Evolutionary conservation across 2,113 vertebrate species (phyloP), one percentile per base, ranked within the genome.

Genomic region (Odocoileus virginianus): DNA sequence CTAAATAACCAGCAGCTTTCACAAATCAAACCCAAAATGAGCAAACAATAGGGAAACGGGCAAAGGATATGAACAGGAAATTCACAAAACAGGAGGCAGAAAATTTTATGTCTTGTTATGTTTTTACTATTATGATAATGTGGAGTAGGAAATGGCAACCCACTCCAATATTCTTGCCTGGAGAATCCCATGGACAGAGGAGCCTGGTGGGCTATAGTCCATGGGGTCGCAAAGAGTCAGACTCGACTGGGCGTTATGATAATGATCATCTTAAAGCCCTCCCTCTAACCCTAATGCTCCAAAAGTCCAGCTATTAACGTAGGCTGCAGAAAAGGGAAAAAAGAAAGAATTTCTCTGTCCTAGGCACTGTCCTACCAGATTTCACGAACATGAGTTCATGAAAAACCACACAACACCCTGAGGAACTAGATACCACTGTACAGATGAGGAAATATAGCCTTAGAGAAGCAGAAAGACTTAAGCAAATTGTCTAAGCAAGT

Each of bases 1-100:
- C 9, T 96, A 33, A 91, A 92, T 13, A 91, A 82, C 30, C 33
- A 92, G 50, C 40, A 81, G 25, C 3, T 81, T 97, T 95, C 84
- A 97, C n/a, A 85, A 91, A 95, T 76, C 57, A 97, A 79, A 94
- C 33, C 43, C 85, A 50, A 90, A 45, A 40, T 54, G 6, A 90
- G 47, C 7, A 97, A 93, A 89, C 14, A 71, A 21, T 19, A 92
- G 10, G 4, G 43, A 89, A 86, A 30, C 17, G 7, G 52, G 40
- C 19, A 94, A 79, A 85, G n/a, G 17, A 95, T 15, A 1, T 78
- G 36, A 83, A 87, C 8, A 87, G 11, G 30, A 93, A 96, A 87
- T 86, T 95, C 57, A 89, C n/a, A 85, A 79, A 91, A 92, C 45
- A 89, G 55, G 16, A 61, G 43, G 6, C 7, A 90, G 11, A 90